Percentiles rank a stretch among this genome's conserved stretches.
Evolutionary conservation across 2,888 invertebrate genomes (phyloP).

Genomic region (Lepeophtheirus nordmannii): DNA sequence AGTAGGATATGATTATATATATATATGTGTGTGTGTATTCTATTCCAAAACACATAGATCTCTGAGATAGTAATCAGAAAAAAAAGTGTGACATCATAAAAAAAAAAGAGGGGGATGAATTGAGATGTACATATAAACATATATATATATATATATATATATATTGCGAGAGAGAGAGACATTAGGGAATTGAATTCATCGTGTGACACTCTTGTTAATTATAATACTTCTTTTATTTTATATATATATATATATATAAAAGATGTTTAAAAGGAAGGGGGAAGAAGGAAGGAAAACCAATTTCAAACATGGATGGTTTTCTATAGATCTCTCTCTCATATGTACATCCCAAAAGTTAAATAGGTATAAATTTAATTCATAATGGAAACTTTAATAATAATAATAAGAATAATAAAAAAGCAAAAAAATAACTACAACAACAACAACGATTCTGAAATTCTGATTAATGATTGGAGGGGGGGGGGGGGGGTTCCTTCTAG

Average conservation of each 20-base stretch:
- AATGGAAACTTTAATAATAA: background rate
- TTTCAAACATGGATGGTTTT: background rate
- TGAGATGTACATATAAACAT: background rate
- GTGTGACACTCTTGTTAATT: slow-evolving; percentile 3
- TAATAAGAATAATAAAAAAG: background rate
- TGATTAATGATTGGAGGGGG: too few relatives aligned
- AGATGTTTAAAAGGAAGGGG: background rate
- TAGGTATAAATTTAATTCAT: too few relatives aligned
- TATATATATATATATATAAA: background rate
- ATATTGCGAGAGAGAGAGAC: too few relatives aligned
- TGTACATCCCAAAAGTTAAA: too few relatives aligned
- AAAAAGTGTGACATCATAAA: background rate
- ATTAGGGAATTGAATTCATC: background rate
- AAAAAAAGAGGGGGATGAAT: background rate
- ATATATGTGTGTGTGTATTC: too few relatives aligned
- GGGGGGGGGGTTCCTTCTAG: too few relatives aligned
- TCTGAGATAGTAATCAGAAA: background rate
- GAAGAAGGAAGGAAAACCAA: background rate
- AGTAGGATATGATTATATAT: too few relatives aligned
- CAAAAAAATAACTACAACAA: background rate
- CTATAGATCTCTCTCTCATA: background rate
- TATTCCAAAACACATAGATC: too few relatives aligned
- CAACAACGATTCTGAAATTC: background rate
- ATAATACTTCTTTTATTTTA: background rate
- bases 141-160: too few relatives aligned